Evolutionary conservation across 2,113 vertebrate genomes (phyloP).

Genomic region (Lipotes vexillifer): DNA sequence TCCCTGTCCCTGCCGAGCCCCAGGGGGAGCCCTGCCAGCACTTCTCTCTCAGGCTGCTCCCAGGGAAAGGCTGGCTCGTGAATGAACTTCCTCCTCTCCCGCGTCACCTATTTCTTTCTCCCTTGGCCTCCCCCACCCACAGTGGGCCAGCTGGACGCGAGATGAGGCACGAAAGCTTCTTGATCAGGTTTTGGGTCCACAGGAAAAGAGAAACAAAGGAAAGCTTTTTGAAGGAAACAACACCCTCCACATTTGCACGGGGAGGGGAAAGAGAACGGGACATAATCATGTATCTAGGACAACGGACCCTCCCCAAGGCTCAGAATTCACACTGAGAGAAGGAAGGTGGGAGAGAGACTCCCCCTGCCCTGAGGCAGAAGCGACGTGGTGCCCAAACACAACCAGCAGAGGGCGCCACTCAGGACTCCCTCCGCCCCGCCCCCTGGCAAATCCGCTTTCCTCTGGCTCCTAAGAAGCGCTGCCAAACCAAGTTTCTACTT

Average conservation of each 20-base stretch:
- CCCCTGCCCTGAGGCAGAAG: background rate
- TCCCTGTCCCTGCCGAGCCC: rapidly evolving
- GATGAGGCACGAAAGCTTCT: background rate
- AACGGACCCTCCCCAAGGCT: background rate
- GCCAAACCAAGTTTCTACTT: background rate
- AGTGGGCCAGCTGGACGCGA: rapidly evolving
- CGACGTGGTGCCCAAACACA: background rate
- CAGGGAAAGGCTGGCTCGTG: background rate
- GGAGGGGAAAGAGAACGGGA: background rate
- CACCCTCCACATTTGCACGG: background rate
- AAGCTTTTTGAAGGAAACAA: background rate
- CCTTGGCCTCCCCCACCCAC: background rate
- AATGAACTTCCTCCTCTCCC: too few relatives aligned
- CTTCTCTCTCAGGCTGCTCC: background rate
- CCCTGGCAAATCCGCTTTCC: background rate
- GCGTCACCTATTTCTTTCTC: rapidly evolving
- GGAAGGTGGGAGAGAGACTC: background rate
- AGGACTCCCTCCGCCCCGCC: too few relatives aligned
- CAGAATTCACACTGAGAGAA: background rate
- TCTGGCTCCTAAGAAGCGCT: background rate
- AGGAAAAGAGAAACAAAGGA: background rate
- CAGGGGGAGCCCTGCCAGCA: background rate
- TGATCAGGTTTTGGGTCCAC: background rate
- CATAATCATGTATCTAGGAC: background rate
- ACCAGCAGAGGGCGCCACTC: background rate